Base-by-base conservation (phyloP, 2,888 invertebrate genomes). In the Catocala fraxini region DNA sequence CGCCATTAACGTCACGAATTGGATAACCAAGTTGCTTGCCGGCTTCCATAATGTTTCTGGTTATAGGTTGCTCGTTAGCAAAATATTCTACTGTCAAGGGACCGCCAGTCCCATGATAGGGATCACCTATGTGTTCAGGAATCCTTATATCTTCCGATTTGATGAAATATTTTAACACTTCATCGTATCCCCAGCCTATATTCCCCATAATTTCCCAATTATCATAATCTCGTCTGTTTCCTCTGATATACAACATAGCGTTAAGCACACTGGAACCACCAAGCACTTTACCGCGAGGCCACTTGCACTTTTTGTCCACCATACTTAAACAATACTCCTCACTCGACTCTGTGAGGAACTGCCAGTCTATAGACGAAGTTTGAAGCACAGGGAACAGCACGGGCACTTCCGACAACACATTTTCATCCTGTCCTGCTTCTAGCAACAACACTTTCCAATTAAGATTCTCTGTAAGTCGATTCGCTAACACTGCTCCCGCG, bases 161-260 rank as follows among this genome's bases (percentile, higher is more conserved):
- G 69, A 95, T 95, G 82, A 98, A 98, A 81, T 98, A 98, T 9
- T 96, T 96, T 42, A 98, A 87, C 0, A 98, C 94, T 55, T 96
- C 96, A 0, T 95, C 92, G 82, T 96, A 98, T 41, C 96, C 95
- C 99, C 99, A 99, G 0, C 97, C 98, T 0, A 89, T 83, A 76
- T 96, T 94, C 0, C 98, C 98, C 81, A 96, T 83, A 10, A 83
- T 86, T 15, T 96, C 97, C 98, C 98, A 99, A n/a, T 94, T 91
- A 80, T 99, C 97, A 85, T 98, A 99, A 84, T 98, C 98, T 3
- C 91, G 95, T 55, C 95, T 95, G 83, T 98, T 98, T 0, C 98
- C 98, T 57, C 98, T 93, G 0, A 98, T 94, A 80, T 98, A 98
- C 63, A 98, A 93, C 98, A 99, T 98, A 13, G 98, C 98, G 85